A percentile compares a stretch with the other conserved stretches of the same genome.
Evolutionary conservation across 2,888 invertebrate species (phyloP).

Genomic region (Steinernema carpocapsae): DNA sequence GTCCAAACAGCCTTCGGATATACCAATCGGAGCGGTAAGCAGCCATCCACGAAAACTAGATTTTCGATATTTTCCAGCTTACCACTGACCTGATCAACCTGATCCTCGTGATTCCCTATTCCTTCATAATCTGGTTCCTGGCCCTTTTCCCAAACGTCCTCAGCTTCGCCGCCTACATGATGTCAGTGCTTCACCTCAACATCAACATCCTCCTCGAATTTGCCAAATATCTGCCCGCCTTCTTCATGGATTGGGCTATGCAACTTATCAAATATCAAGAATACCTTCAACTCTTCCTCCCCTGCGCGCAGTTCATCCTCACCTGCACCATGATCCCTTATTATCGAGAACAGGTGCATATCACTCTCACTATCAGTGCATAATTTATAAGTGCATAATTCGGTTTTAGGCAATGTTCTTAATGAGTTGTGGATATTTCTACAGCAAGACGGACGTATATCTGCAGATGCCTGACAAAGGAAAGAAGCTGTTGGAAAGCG

Average conservation of each 20-base stretch:
- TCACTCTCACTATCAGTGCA: not conserved
- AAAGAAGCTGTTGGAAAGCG: not conserved
- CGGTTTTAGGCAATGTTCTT: conserved; percentile 14
- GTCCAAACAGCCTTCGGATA: not conserved
- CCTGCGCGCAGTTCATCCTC: conserved; percentile 18
- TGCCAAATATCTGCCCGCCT: conserved; percentile 2
- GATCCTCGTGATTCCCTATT: not conserved
- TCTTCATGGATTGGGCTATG: conserved; percentile 1
- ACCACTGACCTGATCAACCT: conserved; percentile 7
- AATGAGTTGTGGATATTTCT: conserved; percentile 26
- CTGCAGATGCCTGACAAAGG: not conserved
- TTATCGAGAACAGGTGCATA: conserved; percentile 12
- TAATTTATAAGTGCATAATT: not conserved
- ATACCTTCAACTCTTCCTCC: conserved; percentile 23
- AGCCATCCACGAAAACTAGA: not conserved
- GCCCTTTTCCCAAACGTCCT: conserved; percentile 2
- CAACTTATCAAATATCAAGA: conserved; percentile 4
- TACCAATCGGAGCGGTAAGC: not conserved
- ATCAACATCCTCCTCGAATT: conserved; percentile 33
- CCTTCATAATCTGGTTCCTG: conserved; percentile 10
- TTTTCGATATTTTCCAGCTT: not conserved
- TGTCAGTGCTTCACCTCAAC: conserved; percentile 28
- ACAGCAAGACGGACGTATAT: not conserved
- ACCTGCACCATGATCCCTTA: conserved; percentile 13
- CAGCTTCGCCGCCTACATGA: conserved; percentile 7